Base-by-base conservation (phyloP, 2,113 vertebrate species). In the Chaetura pelagica region DNA sequence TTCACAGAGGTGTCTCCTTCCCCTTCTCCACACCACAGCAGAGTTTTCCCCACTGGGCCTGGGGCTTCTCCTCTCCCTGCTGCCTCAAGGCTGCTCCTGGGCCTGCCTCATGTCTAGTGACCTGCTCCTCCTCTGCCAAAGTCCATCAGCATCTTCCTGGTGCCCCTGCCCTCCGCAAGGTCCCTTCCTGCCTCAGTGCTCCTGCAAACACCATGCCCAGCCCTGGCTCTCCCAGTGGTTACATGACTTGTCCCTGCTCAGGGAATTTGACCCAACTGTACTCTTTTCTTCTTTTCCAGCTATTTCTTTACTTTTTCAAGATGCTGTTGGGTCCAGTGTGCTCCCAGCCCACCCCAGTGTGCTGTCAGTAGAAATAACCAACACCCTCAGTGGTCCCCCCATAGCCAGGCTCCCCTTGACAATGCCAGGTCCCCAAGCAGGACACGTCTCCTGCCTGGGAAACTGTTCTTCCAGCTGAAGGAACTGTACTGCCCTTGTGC, bases 51-150 rank as follows among this genome's bases (percentile, higher is more conserved):
- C 10, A 7, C 44, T 10, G 21, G 1, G 32, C 34, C 59, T 51
- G 59, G 7, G 49, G 32, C 7, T 62, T 62, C 58, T 76, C 27
- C 26, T 66, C 59, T 32, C 64, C 35, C 49, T 55, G 23, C 18
- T 59, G 0, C 19, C 54, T 54, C 2, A 0, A 7, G 42, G 7
- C 2, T 63, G 15, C 48, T 72, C 30, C 78, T 54, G 48, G 15
- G 12, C 30, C 22, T 51, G 54, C 40, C 54, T 48, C 38, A 48
- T 17, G 9, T 3, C 0, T 5, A 67, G 58, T 16, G 24, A 74
- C 24, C 42, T 38, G 15, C 13, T 89, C 17, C 15, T 71, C 44
- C 79, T 32, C 49, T 79, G 35, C 14, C 40, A 13, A 15, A 79
- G 8, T 27, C 61, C 34, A 27, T 44, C 59, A 68, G 20, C 46